Evolutionary conservation across 92 coral and sea anemone species (phyloP), one percentile per base, ranked within the genome.

Genomic region (Umimayanthus chanpuru): DNA sequence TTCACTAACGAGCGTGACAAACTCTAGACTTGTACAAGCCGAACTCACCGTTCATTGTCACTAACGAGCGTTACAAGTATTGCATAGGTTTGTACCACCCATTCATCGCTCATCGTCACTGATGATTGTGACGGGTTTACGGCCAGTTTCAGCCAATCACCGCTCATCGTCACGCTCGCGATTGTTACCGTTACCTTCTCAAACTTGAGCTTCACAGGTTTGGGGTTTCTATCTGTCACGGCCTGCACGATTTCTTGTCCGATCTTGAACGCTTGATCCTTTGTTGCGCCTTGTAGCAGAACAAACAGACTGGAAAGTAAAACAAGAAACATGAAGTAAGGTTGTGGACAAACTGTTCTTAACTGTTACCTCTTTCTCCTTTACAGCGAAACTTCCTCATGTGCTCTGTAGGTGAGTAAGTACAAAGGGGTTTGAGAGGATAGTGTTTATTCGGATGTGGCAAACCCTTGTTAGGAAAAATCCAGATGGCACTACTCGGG

Each of bases 161-260:
- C 23, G n/a, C 68, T 23, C 8, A 61, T 61, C 68, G 9, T 1
- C 26, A 4, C n/a, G 26, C 26, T 61, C 23, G 8, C 68, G n/a
- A 12, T 30, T 21, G 9, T 25, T 20, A 38, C 44, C 39, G 41
- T 76, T 74, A 95, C 99, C 96, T 96, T 96, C 76, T 95, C 99
- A 91, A 96, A 96, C 91, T 96, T 96, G 28, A 96, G 93, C 76
- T 95, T 96, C 65, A 96, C 99, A 15, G 99, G 99, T 88, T 96
- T 96, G 5, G 99, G 99, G 75, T 96, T 96, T 47, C 86, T 74
- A 0, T 96, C 94, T 44, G 98, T 95, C 5, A 95, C 95, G 9
- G 97, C 92, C 25, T 92, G 94, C 12, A 94, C 94, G 73, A 96
- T 96, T 49, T 96, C 99, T 87, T 90, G 85, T 25, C 99, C 99